Evolutionary conservation across 2,113 vertebrate species (phyloP).

Genomic region (Erinaceus europaeus): DNA sequence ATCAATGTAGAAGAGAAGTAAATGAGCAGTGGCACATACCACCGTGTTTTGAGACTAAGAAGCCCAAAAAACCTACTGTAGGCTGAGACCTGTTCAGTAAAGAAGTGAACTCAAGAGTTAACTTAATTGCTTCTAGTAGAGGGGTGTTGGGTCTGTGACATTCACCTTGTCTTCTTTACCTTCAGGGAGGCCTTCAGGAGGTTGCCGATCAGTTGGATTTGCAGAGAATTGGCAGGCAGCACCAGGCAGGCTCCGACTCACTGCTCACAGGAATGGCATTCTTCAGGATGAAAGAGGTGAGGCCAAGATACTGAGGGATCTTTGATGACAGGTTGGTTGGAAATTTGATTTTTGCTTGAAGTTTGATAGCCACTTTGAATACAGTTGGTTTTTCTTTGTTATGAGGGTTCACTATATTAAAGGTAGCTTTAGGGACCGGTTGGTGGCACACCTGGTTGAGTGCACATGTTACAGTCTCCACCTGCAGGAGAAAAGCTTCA

Average conservation of each 20-base stretch:
- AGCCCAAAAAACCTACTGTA: too few species aligned
- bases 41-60: too few species aligned
- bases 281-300: slow-evolving; percentile 99
- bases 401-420: too few species aligned
- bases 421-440: too few species aligned
- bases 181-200: slow-evolving; percentile 96
- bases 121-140: too few species aligned
- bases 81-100: too few species aligned
- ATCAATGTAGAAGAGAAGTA: too few species aligned
- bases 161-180: background rate
- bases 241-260: slow-evolving; percentile 97
- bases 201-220: slow-evolving; percentile 98
- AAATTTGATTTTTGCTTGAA: background rate
- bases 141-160: background rate
- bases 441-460: too few species aligned
- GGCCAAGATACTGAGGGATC: background rate
- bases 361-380: background rate
- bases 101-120: too few species aligned
- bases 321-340: background rate
- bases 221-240: slow-evolving; percentile 96
- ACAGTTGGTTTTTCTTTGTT: background rate
- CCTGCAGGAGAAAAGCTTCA: too few species aligned
- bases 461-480: too few species aligned
- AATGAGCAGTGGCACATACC: too few species aligned
- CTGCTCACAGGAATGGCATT: slow-evolving; percentile 98